Conservation (phyloP, 2,113 vertebrate species). For the Gadus macrocephalus region DNA sequence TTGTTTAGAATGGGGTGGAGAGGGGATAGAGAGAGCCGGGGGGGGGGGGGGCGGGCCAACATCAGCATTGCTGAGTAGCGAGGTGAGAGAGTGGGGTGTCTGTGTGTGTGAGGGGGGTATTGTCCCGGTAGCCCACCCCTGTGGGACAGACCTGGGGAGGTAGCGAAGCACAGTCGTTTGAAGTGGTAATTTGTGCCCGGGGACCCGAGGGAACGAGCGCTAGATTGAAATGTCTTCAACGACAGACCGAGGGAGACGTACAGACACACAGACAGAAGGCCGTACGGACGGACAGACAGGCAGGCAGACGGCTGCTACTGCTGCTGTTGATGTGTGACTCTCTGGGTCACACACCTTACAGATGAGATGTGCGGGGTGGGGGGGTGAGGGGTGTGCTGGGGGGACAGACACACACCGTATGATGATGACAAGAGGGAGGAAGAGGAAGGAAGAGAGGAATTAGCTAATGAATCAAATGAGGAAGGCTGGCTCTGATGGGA, state of each 20-base stretch:
- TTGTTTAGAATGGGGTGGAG: slow-evolving; percentile 29
- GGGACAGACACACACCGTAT: not conserved
- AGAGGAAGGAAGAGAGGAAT: not conserved
- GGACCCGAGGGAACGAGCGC: slow-evolving; percentile 44
- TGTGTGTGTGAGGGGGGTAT: not conserved
- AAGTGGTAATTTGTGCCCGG: slow-evolving; percentile 67
- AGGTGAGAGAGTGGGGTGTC: slow-evolving; percentile 8
- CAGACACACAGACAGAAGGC: not conserved
- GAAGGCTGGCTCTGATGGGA: too few relatives aligned
- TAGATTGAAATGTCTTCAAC: slow-evolving; percentile 74
- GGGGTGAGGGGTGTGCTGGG: not conserved
- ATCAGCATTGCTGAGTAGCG: slow-evolving; percentile 53
- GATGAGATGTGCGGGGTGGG: slow-evolving; percentile 12
- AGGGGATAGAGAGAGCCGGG: too few relatives aligned
- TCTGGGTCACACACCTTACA: slow-evolving; percentile 49
- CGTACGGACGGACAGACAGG: not conserved
- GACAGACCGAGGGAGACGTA: not conserved
- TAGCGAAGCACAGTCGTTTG: slow-evolving; percentile 44
- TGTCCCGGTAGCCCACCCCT: slow-evolving; percentile 23
- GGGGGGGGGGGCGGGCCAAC: too few relatives aligned
- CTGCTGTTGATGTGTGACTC: slow-evolving; percentile 17
- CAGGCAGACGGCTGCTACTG: not conserved
- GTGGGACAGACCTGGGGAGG: slow-evolving; percentile 54
- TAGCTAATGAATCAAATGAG: not conserved
- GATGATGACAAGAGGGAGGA: slow-evolving; percentile 3